phyloP scores from a whole-genome alignment of 2,888 invertebrate species.

The Apocheima hispidaria region DNA sequence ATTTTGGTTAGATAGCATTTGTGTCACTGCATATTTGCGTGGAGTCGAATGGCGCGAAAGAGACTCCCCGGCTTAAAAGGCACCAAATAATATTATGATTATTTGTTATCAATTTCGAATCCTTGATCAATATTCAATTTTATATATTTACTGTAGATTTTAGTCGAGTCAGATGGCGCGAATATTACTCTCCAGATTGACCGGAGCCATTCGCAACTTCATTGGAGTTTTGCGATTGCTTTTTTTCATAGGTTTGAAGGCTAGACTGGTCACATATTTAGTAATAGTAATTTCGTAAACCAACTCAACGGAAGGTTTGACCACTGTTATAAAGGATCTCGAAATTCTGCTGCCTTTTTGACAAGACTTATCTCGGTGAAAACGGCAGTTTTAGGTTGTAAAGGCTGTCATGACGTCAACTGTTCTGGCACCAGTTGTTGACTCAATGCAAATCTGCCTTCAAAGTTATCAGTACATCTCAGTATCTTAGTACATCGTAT shows the following conservation, averaged over 20 bases:
- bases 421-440: background rate
- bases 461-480: constrained; percentile 5
- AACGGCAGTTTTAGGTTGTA: background rate
- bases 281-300: background rate
- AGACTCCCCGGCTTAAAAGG: background rate
- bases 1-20: constrained; percentile 58
- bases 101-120: no score
- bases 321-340: no score
- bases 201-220: no score
- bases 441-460: constrained; percentile 8
- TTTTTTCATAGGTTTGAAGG: no score
- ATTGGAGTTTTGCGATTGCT: no score
- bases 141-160: no score
- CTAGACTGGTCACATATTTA: background rate
- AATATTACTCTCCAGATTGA: background rate
- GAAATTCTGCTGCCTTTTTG: no score
- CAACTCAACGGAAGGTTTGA: no score
- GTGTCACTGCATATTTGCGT: background rate
- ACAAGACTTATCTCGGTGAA: background rate
- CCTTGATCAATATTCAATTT: no score
- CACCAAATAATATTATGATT: background rate
- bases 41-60: background rate
- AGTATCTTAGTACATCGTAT: background rate
- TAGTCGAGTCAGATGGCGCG: no score
- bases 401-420: background rate